Percentiles rank a stretch among this genome's conserved stretches.
Conservation (phyloP, 2,888 invertebrate genomes). For the Tenthredo amoena region DNA sequence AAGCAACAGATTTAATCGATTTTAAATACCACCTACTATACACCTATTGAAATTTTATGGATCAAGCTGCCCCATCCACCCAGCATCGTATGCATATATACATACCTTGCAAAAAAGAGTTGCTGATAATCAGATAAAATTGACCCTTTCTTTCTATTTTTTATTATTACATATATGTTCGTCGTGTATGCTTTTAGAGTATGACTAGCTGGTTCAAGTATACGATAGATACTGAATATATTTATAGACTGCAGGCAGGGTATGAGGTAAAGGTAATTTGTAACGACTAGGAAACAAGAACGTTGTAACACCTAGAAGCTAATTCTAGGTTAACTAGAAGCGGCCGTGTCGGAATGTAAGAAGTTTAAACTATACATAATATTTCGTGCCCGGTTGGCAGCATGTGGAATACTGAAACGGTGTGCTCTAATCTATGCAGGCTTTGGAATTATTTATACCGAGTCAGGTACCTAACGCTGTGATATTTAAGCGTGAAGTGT, state of each 20-base stretch:
- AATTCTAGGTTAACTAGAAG: constrained; percentile 31
- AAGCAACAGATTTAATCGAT: constrained; percentile 38
- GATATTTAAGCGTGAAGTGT: constrained; percentile 36
- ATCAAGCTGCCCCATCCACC: not conserved
- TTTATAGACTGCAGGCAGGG: not conserved
- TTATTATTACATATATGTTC: not conserved
- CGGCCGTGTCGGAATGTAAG: constrained; percentile 36
- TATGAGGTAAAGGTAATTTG: not conserved
- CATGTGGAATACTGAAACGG: constrained; percentile 32
- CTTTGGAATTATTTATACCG: constrained; percentile 33
- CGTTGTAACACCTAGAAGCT: constrained; percentile 22
- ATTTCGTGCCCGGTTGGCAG: constrained; percentile 7
- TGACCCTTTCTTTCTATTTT: not conserved
- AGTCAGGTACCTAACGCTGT: not conserved
- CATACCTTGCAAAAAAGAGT: not conserved
- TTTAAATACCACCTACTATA: constrained; percentile 23
- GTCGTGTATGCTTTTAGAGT: not conserved
- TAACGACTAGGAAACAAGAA: not conserved
- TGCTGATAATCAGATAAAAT: not conserved
- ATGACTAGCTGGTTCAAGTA: not conserved
- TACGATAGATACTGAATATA: not conserved
- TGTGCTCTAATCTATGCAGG: constrained; percentile 38
- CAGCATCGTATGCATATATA: not conserved
- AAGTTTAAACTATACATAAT: constrained; percentile 28
- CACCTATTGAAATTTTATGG: not conserved